phyloP scores from a whole-genome alignment of 2,888 invertebrate species.

The Amiota mariae region DNA sequence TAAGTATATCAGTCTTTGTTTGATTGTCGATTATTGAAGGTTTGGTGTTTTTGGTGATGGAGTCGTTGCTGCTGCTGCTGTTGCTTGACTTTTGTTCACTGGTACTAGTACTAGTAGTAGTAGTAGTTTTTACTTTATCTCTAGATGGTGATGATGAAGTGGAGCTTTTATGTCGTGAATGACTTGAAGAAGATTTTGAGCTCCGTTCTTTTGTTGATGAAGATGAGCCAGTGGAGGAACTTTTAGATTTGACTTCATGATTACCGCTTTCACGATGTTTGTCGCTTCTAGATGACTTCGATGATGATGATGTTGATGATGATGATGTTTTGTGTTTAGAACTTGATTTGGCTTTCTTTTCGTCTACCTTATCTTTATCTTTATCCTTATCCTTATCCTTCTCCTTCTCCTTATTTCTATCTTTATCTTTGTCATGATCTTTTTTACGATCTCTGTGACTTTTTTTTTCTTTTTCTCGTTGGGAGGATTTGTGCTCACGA shows the following conservation, averaged over 20 bases:
- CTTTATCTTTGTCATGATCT: conserved; percentile 40
- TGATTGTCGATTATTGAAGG: conserved; percentile 69
- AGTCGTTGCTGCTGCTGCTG: no score
- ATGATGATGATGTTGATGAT: conserved; percentile 47
- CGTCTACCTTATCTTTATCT: conserved; percentile 36
- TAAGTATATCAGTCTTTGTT: conserved; percentile 7
- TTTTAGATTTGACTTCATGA: conserved; percentile 37
- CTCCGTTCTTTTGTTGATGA: conserved; percentile 25
- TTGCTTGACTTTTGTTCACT: conserved; percentile 19
- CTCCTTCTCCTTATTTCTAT: conserved; percentile 38
- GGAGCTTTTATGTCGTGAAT: conserved; percentile 38
- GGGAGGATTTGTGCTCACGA: conserved; percentile 46
- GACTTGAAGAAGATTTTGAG: conserved; percentile 36
- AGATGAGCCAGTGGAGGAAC: conserved; percentile 17
- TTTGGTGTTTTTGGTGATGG: conserved; percentile 39
- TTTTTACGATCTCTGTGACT: conserved; percentile 41
- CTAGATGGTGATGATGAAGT: conserved; percentile 45
- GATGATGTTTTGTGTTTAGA: conserved; percentile 53
- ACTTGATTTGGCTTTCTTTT: conserved; percentile 47
- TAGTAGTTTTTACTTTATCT: conserved; percentile 28
- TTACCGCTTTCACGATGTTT: conserved; percentile 41
- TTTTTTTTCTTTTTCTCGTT: conserved; percentile 35
- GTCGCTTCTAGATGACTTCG: conserved; percentile 51
- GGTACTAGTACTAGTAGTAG: conserved; percentile 32
- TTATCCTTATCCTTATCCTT: conserved; percentile 38